Conservation (phyloP, 2,113 vertebrate species). For the Opisthocomus hoazin region DNA sequence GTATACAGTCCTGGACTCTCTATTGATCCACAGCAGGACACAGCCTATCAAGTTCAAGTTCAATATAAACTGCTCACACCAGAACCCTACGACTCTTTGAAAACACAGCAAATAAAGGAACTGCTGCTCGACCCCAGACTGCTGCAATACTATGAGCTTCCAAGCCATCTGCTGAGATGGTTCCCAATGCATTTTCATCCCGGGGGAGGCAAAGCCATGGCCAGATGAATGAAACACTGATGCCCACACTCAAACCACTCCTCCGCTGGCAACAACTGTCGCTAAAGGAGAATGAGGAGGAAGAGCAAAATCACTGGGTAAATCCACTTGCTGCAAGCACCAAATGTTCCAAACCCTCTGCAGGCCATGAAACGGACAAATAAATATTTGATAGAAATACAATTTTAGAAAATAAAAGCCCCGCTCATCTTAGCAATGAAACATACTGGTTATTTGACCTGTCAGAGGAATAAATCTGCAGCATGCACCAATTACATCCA, state of each 20-base stretch:
- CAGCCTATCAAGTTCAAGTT: neutral
- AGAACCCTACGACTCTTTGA: neutral
- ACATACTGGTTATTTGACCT: constrained; percentile 54
- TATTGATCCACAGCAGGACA: neutral
- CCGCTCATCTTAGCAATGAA: constrained; percentile 26
- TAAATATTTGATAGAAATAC: constrained; percentile 64
- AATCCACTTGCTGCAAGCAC: neutral
- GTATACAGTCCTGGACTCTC: neutral
- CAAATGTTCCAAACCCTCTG: neutral
- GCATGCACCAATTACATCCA: neutral
- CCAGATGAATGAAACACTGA: neutral
- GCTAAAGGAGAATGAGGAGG: neutral
- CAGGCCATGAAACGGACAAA: constrained; percentile 53
- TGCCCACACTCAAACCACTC: neutral
- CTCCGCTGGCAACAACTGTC: neutral
- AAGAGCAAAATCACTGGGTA: neutral
- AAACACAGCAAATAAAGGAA: neutral
- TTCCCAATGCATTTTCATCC: neutral
- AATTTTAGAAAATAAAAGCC: constrained; percentile 60
- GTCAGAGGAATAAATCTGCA: constrained; percentile 58
- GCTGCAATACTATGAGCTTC: neutral
- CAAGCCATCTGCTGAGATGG: neutral
- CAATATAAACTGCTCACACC: neutral
- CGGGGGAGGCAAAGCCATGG: neutral
- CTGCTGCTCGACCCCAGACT: neutral